Conservation (phyloP, 2,113 vertebrate species). For the Tamias sibiricus region DNA sequence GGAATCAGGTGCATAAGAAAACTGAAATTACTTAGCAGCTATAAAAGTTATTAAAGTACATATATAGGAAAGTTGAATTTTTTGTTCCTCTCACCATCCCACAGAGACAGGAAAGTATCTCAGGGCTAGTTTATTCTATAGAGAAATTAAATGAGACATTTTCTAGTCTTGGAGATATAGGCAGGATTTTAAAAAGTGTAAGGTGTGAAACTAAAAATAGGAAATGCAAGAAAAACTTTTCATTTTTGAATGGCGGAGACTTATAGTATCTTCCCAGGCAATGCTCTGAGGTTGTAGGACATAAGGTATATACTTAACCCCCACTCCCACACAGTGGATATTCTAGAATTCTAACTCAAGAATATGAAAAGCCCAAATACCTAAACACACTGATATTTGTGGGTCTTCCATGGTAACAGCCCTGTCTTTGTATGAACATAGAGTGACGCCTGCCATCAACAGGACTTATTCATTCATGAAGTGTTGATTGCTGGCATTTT, state of each 20-base stretch:
- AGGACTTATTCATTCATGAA: background rate
- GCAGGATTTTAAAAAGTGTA: background rate
- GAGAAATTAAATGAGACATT: background rate
- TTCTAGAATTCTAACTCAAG: conserved; percentile 23
- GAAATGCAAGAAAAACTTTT: background rate
- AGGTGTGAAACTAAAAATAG: background rate
- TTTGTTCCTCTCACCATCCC: background rate
- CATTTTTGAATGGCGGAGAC: background rate
- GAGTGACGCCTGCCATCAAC: background rate
- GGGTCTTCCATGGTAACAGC: background rate
- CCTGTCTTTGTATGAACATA: background rate
- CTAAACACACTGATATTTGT: background rate
- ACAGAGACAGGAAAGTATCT: background rate
- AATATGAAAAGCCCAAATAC: background rate
- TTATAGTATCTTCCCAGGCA: background rate
- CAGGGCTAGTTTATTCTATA: background rate
- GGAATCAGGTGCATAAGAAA: background rate
- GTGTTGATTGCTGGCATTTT: background rate
- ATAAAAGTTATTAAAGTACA: background rate
- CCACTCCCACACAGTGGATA: background rate
- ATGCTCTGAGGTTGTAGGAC: background rate
- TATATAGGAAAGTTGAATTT: background rate
- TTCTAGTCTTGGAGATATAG: background rate
- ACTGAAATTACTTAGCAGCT: background rate
- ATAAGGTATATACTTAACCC: background rate